These are phyloP conservation scores for Spialia ferax DNA, from an alignment of 2,888 invertebrate genomes.

Conservation along the genomic window DNA sequence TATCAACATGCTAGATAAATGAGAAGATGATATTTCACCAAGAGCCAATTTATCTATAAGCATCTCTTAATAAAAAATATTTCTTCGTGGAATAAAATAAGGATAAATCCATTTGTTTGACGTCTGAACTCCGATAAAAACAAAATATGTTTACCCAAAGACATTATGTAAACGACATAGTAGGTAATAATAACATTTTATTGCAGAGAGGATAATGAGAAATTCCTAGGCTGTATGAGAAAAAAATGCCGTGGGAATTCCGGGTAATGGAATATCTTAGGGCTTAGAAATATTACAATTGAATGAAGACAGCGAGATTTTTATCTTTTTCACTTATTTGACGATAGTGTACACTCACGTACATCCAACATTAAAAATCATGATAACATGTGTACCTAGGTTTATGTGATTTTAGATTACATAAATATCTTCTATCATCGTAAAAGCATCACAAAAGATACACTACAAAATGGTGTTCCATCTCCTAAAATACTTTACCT, in stretches of 20 bases:
- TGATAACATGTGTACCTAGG: not conserved
- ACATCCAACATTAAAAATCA: not conserved
- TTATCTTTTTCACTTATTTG: not conserved
- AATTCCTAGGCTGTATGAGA: constrained; percentile 28
- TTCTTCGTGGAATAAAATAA: no score
- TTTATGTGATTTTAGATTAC: no score
- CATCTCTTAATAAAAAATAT: no score
- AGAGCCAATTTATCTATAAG: no score
- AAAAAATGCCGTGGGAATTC: constrained; percentile 3
- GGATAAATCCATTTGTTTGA: no score
- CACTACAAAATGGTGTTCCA: no score
- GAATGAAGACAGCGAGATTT: not conserved
- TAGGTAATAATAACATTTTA: constrained; percentile 33
- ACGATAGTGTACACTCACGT: not conserved
- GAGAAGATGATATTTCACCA: no score
- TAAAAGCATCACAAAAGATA: no score
- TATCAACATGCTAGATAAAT: no score
- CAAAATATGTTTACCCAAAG: constrained; percentile 24
- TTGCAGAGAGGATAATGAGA: constrained; percentile 26
- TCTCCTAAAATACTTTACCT: no score
- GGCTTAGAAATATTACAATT: not conserved
- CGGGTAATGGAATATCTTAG: constrained; percentile 15
- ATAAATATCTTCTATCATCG: no score
- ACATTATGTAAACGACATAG: constrained; percentile 27
- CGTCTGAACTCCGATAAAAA: constrained; percentile 17